Percentiles rank a stretch among this genome's conserved stretches.
Evolutionary conservation across 2,888 invertebrate genomes (phyloP).

Genomic region (Acleris holmiana): DNA sequence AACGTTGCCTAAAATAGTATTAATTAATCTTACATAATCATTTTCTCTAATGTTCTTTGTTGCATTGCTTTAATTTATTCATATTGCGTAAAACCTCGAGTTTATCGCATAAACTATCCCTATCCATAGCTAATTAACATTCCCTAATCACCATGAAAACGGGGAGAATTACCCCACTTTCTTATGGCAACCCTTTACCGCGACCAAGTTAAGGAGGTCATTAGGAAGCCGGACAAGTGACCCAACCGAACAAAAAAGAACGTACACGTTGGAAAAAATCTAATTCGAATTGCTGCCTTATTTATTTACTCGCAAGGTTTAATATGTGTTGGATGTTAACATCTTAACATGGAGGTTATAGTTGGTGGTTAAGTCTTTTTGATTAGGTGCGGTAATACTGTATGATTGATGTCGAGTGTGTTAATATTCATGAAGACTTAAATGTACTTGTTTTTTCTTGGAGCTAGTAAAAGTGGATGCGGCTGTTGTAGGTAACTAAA

Average conservation of each 20-base stretch:
- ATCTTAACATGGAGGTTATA: too few species aligned
- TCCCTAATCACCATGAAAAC: slow-evolving; percentile 36
- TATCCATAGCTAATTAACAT: slow-evolving; percentile 37
- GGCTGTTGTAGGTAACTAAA: slow-evolving; percentile 19
- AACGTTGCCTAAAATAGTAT: too few species aligned
- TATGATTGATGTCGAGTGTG: slow-evolving; percentile 77
- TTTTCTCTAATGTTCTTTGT: too few species aligned
- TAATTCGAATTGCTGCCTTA: too few species aligned
- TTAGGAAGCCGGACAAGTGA: slow-evolving; percentile 35
- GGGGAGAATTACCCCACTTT: slow-evolving; percentile 36
- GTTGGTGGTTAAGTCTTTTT: slow-evolving; percentile 33
- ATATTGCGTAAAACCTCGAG: too few species aligned
- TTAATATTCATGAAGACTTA: slow-evolving; percentile 80
- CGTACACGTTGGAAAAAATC: too few species aligned
- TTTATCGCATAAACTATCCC: slow-evolving; percentile 16
- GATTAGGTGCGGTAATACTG: slow-evolving; percentile 33
- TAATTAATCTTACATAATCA: not conserved
- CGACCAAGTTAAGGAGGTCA: slow-evolving; percentile 25
- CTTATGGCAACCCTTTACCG: slow-evolving; percentile 18
- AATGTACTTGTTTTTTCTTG: slow-evolving; percentile 49
- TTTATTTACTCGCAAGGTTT: too few species aligned
- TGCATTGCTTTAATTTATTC: too few species aligned
- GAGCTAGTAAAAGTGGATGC: slow-evolving; percentile 36
- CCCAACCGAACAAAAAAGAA: too few species aligned
- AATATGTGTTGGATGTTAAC: too few species aligned